phyloP scores from a whole-genome alignment of 2,888 invertebrate species.

The Eupithecia pulchellata region DNA sequence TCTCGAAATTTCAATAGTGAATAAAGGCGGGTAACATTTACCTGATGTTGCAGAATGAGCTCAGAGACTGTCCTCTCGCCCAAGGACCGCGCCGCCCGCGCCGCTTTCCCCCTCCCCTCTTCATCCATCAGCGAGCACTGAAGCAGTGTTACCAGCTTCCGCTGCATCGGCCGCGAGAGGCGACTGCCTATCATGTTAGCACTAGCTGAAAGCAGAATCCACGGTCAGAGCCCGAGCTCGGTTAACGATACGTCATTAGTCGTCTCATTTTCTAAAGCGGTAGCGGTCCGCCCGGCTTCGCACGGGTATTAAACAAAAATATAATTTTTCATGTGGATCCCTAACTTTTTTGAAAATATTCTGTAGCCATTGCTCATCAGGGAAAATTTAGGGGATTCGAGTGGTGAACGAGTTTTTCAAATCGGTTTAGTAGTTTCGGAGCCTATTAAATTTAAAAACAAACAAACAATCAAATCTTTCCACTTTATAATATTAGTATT shows the following conservation, averaged over 20 bases:
- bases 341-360: too few species aligned
- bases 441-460: too few species aligned
- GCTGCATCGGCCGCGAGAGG: slow-evolving; percentile 96
- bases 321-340: too few species aligned
- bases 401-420: too few species aligned
- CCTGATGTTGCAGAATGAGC: slow-evolving; percentile 95
- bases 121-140: slow-evolving; percentile 96
- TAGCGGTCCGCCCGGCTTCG: too few species aligned
- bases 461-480: too few species aligned
- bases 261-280: neutral
- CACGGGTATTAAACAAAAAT: too few species aligned
- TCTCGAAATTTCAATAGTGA: too few species aligned
- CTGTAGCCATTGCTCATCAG: too few species aligned
- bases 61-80: slow-evolving; percentile 98
- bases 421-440: too few species aligned
- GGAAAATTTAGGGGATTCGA: too few species aligned
- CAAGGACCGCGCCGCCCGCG: slow-evolving; percentile 94
- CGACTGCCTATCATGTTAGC: slow-evolving; percentile 63
- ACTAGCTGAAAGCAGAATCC: slow-evolving; percentile 51
- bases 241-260: neutral
- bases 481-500: too few species aligned
- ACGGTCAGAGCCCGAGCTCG: neutral
- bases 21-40: slow-evolving; percentile 42
- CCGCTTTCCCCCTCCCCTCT: slow-evolving; percentile 92
- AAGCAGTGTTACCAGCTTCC: slow-evolving; percentile 96